Evolutionary conservation across 2,113 vertebrate species (phyloP).

Genomic region (Myiozetetes cayanensis): DNA sequence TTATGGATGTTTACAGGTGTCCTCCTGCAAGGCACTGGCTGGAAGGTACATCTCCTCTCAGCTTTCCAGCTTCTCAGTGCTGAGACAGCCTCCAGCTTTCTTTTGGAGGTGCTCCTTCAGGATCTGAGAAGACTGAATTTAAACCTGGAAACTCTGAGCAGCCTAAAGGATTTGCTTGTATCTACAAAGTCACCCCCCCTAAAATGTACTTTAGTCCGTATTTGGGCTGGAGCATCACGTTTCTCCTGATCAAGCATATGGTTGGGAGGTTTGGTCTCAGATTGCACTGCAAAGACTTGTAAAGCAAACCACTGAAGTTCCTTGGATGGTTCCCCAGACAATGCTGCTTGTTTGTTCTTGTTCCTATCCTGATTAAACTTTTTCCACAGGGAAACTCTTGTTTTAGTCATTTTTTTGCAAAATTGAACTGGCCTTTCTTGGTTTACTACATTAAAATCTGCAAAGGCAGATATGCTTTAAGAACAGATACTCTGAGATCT

Average conservation of each 20-base stretch:
- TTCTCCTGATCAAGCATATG: slow-evolving; percentile 15
- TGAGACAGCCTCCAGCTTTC: neutral
- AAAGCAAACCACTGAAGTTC: slow-evolving; percentile 3
- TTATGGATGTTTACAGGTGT: rapidly evolving
- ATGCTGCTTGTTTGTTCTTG: neutral
- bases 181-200: slow-evolving; percentile 1
- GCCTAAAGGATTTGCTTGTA: neutral
- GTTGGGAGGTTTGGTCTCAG: neutral
- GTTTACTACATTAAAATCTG: neutral
- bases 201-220: neutral
- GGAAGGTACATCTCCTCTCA: neutral
- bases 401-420: neutral
- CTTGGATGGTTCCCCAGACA: neutral
- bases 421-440: neutral
- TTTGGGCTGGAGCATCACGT: neutral
- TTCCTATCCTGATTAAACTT: neutral
- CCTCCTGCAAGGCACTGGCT: neutral
- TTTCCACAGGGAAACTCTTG: neutral
- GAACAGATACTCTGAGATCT: neutral
- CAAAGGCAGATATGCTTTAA: neutral
- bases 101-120: neutral
- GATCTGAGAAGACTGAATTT: neutral
- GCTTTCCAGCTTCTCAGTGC: neutral
- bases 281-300: neutral
- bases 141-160: neutral